Evolutionary conservation across 1,140 invertebrate genomes (phyloP).

Genomic region (Scaptomyza pallida): DNA sequence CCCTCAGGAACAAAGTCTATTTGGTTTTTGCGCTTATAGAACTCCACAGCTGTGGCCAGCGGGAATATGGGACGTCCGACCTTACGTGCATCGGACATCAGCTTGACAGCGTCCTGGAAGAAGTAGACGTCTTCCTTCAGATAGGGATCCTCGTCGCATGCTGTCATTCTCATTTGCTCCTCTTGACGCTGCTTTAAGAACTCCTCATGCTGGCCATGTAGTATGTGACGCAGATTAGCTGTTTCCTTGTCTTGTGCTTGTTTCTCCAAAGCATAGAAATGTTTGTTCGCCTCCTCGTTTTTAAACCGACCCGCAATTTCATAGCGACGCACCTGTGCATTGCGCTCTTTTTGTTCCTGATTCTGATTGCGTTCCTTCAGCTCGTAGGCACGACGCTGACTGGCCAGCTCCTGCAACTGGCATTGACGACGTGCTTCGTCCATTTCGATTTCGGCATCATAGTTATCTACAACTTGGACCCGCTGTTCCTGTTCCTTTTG

Average conservation of each 20-base stretch:
- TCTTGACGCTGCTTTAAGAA: constrained; percentile 25
- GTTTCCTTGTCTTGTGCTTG: constrained; percentile 3
- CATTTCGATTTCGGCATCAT: constrained; percentile 28
- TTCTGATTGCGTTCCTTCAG: constrained; percentile 2
- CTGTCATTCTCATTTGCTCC: constrained; percentile 44
- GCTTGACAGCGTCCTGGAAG: constrained; percentile 41
- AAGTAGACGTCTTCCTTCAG: constrained; percentile 55
- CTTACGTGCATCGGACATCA: constrained; percentile 40
- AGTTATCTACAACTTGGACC: constrained; percentile 8
- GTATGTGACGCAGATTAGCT: constrained; percentile 21
- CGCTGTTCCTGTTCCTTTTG: constrained; percentile 5
- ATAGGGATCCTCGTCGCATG: constrained; percentile 42
- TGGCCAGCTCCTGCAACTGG: constrained; percentile 22
- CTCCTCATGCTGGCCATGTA: constrained; percentile 48
- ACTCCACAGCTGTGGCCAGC: constrained; percentile 40
- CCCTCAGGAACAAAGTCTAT: constrained; percentile 41
- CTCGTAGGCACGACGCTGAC: constrained; percentile 52
- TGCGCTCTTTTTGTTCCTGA: background rate
- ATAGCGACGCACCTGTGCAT: constrained; percentile 46
- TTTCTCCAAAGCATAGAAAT: constrained; percentile 23
- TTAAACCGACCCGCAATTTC: constrained; percentile 49
- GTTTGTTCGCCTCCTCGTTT: constrained; percentile 48
- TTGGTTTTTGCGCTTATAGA: constrained; percentile 45
- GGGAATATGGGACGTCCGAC: constrained; percentile 54
- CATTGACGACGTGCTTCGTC: constrained; percentile 59